These are phyloP conservation scores for Vidua chalybeata DNA, from an alignment of 2,113 vertebrate species.

Conservation along the genomic window DNA sequence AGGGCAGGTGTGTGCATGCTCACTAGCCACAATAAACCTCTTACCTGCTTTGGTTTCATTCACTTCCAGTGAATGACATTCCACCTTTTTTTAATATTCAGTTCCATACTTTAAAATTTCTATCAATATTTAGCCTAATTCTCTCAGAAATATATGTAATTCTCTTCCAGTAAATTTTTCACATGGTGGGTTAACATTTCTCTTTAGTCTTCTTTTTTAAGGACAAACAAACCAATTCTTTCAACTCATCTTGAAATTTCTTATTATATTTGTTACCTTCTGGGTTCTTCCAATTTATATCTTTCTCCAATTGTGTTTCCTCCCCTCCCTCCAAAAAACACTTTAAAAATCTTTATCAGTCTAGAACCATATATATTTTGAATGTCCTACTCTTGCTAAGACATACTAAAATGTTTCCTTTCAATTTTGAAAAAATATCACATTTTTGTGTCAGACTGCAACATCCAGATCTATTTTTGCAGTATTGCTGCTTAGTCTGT, in stretches of 20 bases:
- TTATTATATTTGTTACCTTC: neutral
- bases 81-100: neutral
- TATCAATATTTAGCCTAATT: neutral
- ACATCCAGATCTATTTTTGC: neutral
- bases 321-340: accelerated
- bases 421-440: neutral
- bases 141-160: neutral
- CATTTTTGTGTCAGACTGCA: neutral
- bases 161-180: neutral
- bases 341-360: neutral
- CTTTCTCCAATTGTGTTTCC: neutral
- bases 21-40: neutral
- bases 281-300: neutral
- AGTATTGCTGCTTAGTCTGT: neutral
- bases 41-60: neutral
- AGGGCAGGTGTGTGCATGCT: neutral
- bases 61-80: neutral
- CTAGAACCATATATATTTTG: neutral
- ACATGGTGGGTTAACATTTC: neutral
- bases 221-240: neutral
- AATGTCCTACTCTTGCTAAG: neutral
- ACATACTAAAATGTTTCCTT: neutral
- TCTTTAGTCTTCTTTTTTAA: neutral
- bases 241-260: neutral
- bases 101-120: neutral